Conservation (phyloP, 2,797 vertebrate species). For the Dromococcyx pavoninus region DNA sequence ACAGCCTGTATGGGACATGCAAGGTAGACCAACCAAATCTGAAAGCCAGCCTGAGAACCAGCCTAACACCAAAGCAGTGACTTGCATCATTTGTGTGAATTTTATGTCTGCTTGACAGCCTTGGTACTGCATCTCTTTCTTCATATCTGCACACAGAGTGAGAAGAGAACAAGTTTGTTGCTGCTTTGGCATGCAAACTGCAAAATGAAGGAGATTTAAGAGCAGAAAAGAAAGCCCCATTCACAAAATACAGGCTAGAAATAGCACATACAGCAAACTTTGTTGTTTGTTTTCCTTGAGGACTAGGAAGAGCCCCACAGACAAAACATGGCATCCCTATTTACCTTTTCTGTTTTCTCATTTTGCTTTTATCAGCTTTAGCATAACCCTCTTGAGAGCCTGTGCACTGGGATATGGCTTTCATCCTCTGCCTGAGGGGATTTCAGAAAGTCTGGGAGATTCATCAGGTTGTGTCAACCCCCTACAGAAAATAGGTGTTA, state of each 20-base stretch:
- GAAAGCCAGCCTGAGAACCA: background rate
- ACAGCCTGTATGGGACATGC: background rate
- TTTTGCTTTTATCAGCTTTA: slow-evolving; percentile 30
- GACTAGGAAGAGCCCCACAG: background rate
- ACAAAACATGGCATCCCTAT: slow-evolving; percentile 19
- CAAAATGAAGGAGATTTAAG: slow-evolving; percentile 29
- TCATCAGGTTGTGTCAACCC: slow-evolving; percentile 10
- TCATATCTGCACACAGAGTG: background rate
- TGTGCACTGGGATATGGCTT: background rate
- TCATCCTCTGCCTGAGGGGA: slow-evolving; percentile 17
- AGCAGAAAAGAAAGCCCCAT: slow-evolving; percentile 26
- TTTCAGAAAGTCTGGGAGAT: slow-evolving; percentile 50
- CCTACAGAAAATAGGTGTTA: slow-evolving; percentile 43
- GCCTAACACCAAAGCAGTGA: background rate
- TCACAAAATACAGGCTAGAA: slow-evolving; percentile 58
- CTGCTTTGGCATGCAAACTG: slow-evolving; percentile 15
- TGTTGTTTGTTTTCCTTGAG: background rate
- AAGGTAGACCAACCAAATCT: background rate
- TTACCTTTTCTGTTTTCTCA: background rate
- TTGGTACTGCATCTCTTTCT: background rate
- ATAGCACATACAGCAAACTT: slow-evolving; percentile 49
- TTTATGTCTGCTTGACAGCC: background rate
- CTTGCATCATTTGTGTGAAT: background rate
- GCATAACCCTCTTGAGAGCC: slow-evolving; percentile 1
- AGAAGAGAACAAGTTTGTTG: background rate